Percentiles rank a stretch among this genome's conserved stretches.
phyloP scores from a whole-genome alignment of 2,888 invertebrate genomes.

The Agriopis marginaria region DNA sequence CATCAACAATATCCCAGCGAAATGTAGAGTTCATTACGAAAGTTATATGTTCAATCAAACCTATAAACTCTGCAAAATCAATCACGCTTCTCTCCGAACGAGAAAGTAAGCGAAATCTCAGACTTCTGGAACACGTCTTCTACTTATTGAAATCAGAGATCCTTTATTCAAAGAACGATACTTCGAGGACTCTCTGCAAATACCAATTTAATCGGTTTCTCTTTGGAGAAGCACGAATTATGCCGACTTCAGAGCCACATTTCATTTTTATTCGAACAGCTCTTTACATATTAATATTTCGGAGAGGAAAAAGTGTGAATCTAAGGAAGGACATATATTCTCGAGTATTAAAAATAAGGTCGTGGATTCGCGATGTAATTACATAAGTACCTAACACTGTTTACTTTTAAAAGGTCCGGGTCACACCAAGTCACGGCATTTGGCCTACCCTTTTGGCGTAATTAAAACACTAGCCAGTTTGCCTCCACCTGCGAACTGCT shows the following conservation, averaged over 20 bases:
- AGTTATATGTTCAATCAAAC: not conserved
- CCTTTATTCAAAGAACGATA: slow-evolving; percentile 33
- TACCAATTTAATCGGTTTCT: slow-evolving; percentile 41
- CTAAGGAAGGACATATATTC: slow-evolving; percentile 38
- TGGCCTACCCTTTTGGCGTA: too few species aligned
- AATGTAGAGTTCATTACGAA: not conserved
- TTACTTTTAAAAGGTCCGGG: slow-evolving; percentile 1
- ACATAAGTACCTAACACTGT: slow-evolving; percentile 1
- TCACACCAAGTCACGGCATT: not conserved
- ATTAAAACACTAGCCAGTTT: too few species aligned
- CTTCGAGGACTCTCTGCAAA: slow-evolving; percentile 30
- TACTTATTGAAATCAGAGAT: slow-evolving; percentile 33
- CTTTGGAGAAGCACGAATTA: slow-evolving; percentile 41
- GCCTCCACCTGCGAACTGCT: too few species aligned
- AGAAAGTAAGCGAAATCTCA: slow-evolving; percentile 25
- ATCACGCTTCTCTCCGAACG: slow-evolving; percentile 11
- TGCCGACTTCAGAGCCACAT: slow-evolving; percentile 44
- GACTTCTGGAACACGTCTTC: slow-evolving; percentile 29
- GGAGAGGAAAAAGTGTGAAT: slow-evolving; percentile 44
- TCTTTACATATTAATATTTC: slow-evolving; percentile 48
- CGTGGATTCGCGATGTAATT: slow-evolving; percentile 12
- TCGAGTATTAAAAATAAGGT: slow-evolving; percentile 28
- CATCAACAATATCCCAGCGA: not conserved
- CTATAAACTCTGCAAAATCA: slow-evolving; percentile 18
- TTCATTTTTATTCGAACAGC: slow-evolving; percentile 49